Evolutionary conservation across 2,113 vertebrate species (phyloP).

Genomic region (Neomonachus schauinslandi): DNA sequence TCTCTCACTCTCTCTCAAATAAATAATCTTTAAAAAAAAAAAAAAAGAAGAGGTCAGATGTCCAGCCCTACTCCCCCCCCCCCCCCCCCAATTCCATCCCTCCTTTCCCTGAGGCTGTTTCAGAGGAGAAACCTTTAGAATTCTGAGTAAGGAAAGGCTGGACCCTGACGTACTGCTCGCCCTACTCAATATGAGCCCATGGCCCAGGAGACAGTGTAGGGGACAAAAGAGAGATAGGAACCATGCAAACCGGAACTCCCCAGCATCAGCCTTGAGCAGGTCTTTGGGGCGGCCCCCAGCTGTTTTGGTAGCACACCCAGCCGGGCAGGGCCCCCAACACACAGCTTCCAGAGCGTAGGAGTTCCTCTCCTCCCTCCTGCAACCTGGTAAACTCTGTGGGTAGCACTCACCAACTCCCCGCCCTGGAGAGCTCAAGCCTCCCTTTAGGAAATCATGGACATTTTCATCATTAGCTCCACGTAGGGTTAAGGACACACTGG

Average conservation of each 20-base stretch:
- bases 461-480: neutral
- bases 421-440: neutral
- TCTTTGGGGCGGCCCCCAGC: neutral
- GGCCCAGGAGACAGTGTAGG: neutral
- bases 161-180: neutral
- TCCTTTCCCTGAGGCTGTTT: slow-evolving; percentile 10
- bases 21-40: neutral
- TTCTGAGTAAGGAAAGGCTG: neutral
- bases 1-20: neutral
- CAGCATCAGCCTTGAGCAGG: neutral
- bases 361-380: neutral
- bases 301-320: neutral
- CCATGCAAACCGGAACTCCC: neutral
- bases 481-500: neutral
- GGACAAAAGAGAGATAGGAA: neutral
- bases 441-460: neutral
- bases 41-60: neutral
- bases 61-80: neutral
- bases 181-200: neutral
- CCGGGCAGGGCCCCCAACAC: neutral
- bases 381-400: neutral
- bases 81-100: too few species aligned
- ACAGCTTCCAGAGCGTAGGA: neutral
- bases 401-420: neutral
- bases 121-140: slow-evolving; percentile 8